phyloP scores from a whole-genome alignment of 2,113 vertebrate species.

The Conger conger region DNA sequence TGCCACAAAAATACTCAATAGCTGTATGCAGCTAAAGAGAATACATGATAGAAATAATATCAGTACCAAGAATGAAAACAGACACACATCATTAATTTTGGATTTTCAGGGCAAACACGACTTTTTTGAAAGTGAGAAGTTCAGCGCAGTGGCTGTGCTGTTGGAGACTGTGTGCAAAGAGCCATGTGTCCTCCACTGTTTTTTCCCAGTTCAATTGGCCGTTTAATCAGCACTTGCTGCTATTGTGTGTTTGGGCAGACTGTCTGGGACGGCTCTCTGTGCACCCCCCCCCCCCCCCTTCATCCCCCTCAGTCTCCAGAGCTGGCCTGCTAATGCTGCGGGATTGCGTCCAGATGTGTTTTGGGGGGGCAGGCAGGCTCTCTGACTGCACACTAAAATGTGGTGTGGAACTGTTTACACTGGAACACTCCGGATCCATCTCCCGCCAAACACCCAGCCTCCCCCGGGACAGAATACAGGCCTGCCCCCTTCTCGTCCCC shows the following conservation, averaged over 20 bases:
- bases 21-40: no score
- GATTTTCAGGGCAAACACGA: no score
- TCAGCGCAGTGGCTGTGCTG: background rate
- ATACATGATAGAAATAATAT: no score
- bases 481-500: background rate
- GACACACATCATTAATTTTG: no score
- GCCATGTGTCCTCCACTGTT: background rate
- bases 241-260: slow-evolving; percentile 15
- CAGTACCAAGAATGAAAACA: no score
- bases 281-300: background rate
- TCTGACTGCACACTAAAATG: slow-evolving; percentile 20
- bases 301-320: slow-evolving; percentile 13
- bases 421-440: background rate
- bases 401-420: slow-evolving; percentile 2
- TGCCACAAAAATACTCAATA: no score
- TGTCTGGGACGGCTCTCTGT: slow-evolving; percentile 8
- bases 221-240: background rate
- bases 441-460: background rate
- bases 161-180: background rate
- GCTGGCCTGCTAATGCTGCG: slow-evolving; percentile 21
- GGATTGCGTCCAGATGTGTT: slow-evolving; percentile 37
- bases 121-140: no score
- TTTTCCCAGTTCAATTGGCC: background rate
- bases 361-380: slow-evolving; percentile 19
- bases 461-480: background rate